A percentile compares a stretch with the other conserved stretches of the same genome.
phyloP scores from a whole-genome alignment of 2,888 invertebrate species.

The Limenitis camilla region DNA sequence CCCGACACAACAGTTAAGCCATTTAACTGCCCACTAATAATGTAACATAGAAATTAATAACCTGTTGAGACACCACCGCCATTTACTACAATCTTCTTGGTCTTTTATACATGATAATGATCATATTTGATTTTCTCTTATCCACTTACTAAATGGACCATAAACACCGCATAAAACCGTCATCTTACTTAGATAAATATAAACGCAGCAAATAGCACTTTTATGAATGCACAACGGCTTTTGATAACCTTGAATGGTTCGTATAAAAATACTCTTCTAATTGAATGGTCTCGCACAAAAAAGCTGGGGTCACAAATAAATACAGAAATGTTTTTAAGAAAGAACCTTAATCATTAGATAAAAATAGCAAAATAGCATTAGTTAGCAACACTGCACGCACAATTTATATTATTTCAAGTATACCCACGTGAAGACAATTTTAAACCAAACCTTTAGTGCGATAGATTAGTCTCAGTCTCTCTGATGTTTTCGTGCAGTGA shows the following conservation, averaged over 20 bases:
- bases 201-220: background rate
- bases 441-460: too few species aligned
- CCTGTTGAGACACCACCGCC: constrained; percentile 13
- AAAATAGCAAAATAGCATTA: too few species aligned
- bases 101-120: constrained; percentile 3
- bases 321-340: too few species aligned
- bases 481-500: too few species aligned
- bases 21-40: constrained; percentile 44
- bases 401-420: too few species aligned
- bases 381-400: too few species aligned
- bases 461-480: too few species aligned
- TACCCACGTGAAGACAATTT: too few species aligned
- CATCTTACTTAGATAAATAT: background rate
- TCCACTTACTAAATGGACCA: background rate
- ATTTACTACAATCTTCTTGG: constrained; percentile 7
- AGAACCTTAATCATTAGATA: too few species aligned
- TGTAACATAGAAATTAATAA: constrained; percentile 20
- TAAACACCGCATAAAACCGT: background rate
- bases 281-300: too few species aligned
- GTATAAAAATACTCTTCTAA: background rate
- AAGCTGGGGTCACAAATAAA: too few species aligned
- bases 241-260: background rate
- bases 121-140: constrained; percentile 6
- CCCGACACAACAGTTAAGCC: constrained; percentile 41
- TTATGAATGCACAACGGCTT: background rate